Evolutionary conservation across 2,797 vertebrate genomes (phyloP).

Genomic region (Odontamblyopus lacepedii): DNA sequence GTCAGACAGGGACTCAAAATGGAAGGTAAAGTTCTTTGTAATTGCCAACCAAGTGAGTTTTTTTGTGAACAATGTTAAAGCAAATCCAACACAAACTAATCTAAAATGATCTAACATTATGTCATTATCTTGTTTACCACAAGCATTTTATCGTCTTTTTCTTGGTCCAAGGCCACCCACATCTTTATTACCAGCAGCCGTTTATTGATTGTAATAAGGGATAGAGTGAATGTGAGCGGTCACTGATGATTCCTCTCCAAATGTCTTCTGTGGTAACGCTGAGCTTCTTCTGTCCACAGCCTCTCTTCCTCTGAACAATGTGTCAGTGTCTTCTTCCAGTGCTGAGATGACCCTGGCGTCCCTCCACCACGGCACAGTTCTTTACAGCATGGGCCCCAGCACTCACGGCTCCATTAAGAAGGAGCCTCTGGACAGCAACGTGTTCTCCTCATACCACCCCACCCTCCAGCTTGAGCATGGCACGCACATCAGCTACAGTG

Average conservation of each 20-base stretch:
- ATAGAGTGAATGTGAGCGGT: background rate
- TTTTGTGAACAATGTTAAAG: background rate
- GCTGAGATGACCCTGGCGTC: slow-evolving; percentile 87
- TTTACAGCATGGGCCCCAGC: slow-evolving; percentile 87
- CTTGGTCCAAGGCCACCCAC: background rate
- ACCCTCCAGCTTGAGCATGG: slow-evolving; percentile 88
- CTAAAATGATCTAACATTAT: background rate
- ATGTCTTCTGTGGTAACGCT: slow-evolving; percentile 12
- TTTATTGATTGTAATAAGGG: slow-evolving; percentile 1
- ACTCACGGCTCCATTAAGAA: slow-evolving; percentile 88
- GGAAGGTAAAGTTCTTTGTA: background rate
- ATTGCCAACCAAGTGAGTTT: background rate
- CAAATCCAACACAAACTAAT: background rate
- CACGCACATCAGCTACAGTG: slow-evolving; percentile 86
- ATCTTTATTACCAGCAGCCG: background rate
- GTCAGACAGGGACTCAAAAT: background rate
- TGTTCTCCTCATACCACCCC: slow-evolving; percentile 83
- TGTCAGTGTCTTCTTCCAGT: slow-evolving; percentile 73
- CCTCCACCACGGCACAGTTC: slow-evolving; percentile 85
- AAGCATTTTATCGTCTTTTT: background rate
- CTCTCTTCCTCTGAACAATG: slow-evolving; percentile 81
- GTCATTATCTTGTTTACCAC: background rate
- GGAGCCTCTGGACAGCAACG: slow-evolving; percentile 89
- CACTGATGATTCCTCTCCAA: background rate
- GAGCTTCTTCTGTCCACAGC: slow-evolving; percentile 70